A percentile compares a stretch with the other conserved stretches of the same genome.
These are phyloP conservation scores for Hirudinaria manillensis DNA, from an alignment of 2,888 invertebrate species.

Conservation along the genomic window DNA sequence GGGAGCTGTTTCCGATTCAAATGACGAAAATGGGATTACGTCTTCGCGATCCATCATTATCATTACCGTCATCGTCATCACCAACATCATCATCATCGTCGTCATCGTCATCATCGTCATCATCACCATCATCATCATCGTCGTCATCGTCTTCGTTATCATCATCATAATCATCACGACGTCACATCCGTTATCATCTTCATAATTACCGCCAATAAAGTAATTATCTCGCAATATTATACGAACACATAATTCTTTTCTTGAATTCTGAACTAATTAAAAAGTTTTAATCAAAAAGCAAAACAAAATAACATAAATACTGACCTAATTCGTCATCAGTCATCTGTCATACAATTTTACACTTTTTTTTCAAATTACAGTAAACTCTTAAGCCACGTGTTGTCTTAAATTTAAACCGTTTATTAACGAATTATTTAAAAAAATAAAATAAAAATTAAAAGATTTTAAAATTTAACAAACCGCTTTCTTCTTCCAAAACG, in stretches of 20 bases:
- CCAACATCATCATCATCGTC: neutral
- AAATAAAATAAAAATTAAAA: neutral
- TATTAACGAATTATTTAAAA: neutral
- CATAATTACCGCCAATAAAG: neutral
- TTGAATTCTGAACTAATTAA: neutral
- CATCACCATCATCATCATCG: slow-evolving; percentile 9
- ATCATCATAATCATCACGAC: slow-evolving; percentile 1
- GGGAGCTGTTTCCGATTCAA: no score
- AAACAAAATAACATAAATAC: no score
- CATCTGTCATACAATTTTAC: neutral
- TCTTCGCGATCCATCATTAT: no score
- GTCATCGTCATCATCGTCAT: slow-evolving; percentile 3
- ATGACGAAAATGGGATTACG: no score
- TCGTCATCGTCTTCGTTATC: neutral
- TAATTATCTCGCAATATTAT: neutral
- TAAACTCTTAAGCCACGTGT: neutral
- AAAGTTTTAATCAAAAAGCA: no score
- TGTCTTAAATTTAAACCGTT: neutral
- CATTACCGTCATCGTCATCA: neutral
- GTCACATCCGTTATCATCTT: neutral
- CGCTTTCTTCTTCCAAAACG: no score
- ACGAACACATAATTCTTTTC: neutral
- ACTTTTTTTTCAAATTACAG: neutral
- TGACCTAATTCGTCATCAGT: no score
- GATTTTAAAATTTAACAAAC: neutral